phyloP scores from a whole-genome alignment of 1,140 invertebrate genomes.

The Lycorma delicatula region DNA sequence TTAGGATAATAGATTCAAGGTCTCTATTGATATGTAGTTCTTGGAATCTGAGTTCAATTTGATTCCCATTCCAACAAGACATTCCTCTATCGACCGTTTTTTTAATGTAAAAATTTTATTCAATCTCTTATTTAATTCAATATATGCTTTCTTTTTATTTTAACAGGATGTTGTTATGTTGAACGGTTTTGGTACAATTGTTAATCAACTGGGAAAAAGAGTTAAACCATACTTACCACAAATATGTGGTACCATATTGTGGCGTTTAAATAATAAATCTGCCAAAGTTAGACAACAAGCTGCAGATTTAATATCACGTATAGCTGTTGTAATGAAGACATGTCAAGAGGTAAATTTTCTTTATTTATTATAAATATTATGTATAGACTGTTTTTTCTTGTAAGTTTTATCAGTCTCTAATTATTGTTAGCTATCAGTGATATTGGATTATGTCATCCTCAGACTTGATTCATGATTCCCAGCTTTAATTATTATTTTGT shows the following conservation, averaged over 20 bases:
- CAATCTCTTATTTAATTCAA: conserved; percentile 10
- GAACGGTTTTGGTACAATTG: conserved; percentile 98
- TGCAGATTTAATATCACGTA: conserved; percentile 95
- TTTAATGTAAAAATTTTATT: background rate
- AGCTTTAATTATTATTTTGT: too few species aligned
- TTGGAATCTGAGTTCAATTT: too few species aligned
- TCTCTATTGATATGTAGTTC: too few species aligned
- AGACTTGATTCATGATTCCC: too few species aligned
- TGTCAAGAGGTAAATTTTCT: conserved; percentile 79
- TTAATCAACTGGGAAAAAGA: conserved; percentile 93
- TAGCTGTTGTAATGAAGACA: conserved; percentile 98
- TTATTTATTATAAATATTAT: too few species aligned
- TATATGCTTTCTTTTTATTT: conserved; percentile 21
- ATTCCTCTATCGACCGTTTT: background rate
- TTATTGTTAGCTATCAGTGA: background rate
- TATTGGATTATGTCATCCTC: background rate
- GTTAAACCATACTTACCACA: conserved; percentile 98
- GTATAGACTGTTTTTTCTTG: too few species aligned
- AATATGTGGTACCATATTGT: conserved; percentile 99
- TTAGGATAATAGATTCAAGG: too few species aligned
- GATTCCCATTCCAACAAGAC: background rate
- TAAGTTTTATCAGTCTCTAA: background rate
- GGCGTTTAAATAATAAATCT: conserved; percentile 98
- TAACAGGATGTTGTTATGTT: conserved; percentile 96
- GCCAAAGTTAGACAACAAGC: conserved; percentile 99